Evolutionary conservation across 2,113 vertebrate species (phyloP).

Genomic region (Verasper variegatus): DNA sequence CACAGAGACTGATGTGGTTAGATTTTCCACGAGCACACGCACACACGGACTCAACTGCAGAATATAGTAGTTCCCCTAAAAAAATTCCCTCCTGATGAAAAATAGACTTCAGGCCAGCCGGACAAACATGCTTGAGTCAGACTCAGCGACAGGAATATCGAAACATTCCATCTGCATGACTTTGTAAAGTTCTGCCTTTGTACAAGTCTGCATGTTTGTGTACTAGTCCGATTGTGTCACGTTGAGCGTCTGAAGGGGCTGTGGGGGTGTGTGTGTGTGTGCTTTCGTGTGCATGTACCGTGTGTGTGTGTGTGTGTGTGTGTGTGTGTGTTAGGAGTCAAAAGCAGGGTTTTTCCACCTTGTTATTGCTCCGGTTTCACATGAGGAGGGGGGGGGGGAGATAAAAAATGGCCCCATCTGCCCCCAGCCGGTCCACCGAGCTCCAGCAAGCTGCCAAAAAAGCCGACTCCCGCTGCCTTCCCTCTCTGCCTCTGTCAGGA

Average conservation of each 20-base stretch:
- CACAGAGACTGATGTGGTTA: conserved; percentile 3
- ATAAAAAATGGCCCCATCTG: background rate
- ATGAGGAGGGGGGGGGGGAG: background rate
- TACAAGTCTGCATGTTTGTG: conserved; percentile 72
- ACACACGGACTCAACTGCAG: conserved; percentile 31
- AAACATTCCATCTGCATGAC: conserved; percentile 80
- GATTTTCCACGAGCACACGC: conserved; percentile 15
- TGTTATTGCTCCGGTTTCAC: conserved; percentile 48
- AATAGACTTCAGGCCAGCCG: conserved; percentile 32
- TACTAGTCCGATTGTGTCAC: conserved; percentile 53
- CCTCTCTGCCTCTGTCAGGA: conserved; percentile 56
- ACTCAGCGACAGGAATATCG: conserved; percentile 46
- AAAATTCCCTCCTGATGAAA: conserved; percentile 30
- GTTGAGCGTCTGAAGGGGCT: conserved; percentile 33
- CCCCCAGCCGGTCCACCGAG: no score
- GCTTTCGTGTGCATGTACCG: conserved; percentile 19
- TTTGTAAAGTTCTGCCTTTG: conserved; percentile 72
- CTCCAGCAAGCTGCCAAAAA: conserved; percentile 60
- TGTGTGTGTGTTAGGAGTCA: conserved; percentile 16
- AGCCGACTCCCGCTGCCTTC: conserved; percentile 70
- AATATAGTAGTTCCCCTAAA: conserved; percentile 20
- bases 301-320: conserved; percentile 4
- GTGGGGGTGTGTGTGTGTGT: conserved; percentile 24
- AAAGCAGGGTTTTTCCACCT: conserved; percentile 44
- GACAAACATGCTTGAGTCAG: conserved; percentile 35